Evolutionary conservation across 2,113 vertebrate genomes (phyloP).

Genomic region (Podarcis raffonei): DNA sequence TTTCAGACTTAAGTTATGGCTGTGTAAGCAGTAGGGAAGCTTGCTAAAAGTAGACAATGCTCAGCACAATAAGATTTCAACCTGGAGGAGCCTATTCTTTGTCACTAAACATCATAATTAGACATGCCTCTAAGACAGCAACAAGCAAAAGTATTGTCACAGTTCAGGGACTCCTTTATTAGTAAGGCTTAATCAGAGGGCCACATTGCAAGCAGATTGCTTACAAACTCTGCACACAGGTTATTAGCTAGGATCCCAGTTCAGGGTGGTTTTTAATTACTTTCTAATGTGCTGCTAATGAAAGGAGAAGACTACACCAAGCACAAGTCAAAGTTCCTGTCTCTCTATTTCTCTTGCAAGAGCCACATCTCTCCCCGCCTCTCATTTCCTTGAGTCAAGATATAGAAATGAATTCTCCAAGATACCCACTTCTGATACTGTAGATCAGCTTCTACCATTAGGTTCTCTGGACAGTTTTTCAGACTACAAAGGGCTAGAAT

Average conservation of each 20-base stretch:
- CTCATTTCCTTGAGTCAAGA: background rate
- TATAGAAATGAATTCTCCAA: background rate
- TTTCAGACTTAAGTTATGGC: background rate
- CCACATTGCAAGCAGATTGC: constrained; percentile 27
- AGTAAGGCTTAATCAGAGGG: background rate
- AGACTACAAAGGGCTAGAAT: too few relatives aligned
- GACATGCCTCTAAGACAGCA: constrained; percentile 27
- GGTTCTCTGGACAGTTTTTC: too few relatives aligned
- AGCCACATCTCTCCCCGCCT: background rate
- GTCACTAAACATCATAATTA: constrained; percentile 55
- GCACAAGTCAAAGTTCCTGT: background rate
- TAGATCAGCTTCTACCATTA: too few relatives aligned
- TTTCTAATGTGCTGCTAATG: constrained; percentile 31
- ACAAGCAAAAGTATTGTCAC: background rate
- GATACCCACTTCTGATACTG: too few relatives aligned
- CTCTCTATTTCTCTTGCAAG: background rate
- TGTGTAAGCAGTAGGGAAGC: constrained; percentile 1
- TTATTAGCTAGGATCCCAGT: constrained; percentile 14
- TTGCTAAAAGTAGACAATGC: background rate
- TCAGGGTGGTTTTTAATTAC: constrained; percentile 22
- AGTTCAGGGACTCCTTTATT: background rate
- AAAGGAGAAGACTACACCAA: background rate
- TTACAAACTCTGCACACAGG: background rate
- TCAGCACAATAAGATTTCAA: constrained; percentile 28
- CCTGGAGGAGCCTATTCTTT: constrained; percentile 15